Evolutionary conservation across 2,797 vertebrate species (phyloP), one percentile per base, ranked within the genome.

Genomic region (Meriones psammophilus): DNA sequence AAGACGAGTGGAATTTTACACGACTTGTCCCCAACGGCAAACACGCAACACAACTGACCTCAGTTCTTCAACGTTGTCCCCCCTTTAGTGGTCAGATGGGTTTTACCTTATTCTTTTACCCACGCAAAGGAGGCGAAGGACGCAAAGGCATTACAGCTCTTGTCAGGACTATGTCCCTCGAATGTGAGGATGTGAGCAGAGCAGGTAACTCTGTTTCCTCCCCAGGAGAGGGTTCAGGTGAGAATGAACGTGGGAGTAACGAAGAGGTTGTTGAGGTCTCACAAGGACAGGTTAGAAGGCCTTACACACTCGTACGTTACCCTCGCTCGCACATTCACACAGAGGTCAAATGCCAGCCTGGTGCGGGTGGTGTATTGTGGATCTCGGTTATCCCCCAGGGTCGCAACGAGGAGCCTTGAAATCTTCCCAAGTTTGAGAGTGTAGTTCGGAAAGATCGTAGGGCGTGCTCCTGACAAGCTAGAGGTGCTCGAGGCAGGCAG

Each of bases 41-140:
- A 39, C 26, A 0, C 0, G 28, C 39, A 50, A 50, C 42, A 26
- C 1, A 83, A 74, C 60, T 22, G 46, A 22, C 80, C 69, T 96
- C 71, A 12, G 26, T 88, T 88, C 90, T 66, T 92, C 84, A 94
- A 77, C 85, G 18, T 50, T 97, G 92, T 96, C 97, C 56, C 93
- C 97, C 97, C 96, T 95, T 96, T 94, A 93, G 95, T 91, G 97
- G 90, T 30, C 77, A 88, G 95, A 88, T 20, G 8, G 88, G 80
- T 89, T 74, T 78, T 10, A 36, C 8, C 0, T 10, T n/a, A 15
- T 24, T 42, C 28, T 46, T 28, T 66, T 22, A 66, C 46, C 17
- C 17, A 4, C 24, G 3, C 30, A 28, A 17, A 28, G 13, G 12
- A 78, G 28, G 10, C 62, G 9, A 39, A 88, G 30, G 20, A 36